Conservation (phyloP, 2,797 vertebrate species). For the Notoglanidium macrostoma region DNA sequence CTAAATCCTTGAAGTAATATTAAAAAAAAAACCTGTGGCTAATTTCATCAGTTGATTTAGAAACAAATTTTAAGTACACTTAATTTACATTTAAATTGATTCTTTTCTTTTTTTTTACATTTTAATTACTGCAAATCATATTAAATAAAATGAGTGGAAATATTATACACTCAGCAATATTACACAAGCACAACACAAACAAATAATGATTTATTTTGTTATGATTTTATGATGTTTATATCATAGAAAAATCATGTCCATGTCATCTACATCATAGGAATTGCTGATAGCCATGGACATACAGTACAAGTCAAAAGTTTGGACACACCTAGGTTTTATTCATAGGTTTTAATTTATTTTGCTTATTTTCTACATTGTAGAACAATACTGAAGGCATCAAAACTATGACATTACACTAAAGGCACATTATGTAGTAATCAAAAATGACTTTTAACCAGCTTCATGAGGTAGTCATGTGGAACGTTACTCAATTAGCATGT, state of each 20-base stretch:
- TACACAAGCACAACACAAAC: not conserved
- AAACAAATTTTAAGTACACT: not conserved
- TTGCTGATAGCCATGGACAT: not conserved
- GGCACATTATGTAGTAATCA: no score
- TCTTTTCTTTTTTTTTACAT: no score
- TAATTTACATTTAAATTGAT: not conserved
- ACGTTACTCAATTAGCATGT: no score
- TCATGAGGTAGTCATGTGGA: no score
- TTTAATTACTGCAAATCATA: not conserved
- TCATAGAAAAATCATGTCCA: not conserved
- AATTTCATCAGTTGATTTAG: not conserved
- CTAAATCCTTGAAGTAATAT: not conserved
- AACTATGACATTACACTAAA: no score
- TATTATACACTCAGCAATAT: not conserved
- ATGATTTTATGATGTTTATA: not conserved
- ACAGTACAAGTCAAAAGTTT: no score
- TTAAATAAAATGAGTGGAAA: not conserved
- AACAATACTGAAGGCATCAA: no score
- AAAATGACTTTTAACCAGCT: no score
- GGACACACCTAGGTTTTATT: no score
- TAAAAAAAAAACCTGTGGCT: not conserved
- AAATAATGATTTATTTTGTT: not conserved
- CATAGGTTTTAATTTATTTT: no score
- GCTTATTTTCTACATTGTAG: no score
- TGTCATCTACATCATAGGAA: not conserved